Base-by-base conservation (phyloP, 2,113 vertebrate genomes). In the Rhynchopsitta pachyrhyncha region DNA sequence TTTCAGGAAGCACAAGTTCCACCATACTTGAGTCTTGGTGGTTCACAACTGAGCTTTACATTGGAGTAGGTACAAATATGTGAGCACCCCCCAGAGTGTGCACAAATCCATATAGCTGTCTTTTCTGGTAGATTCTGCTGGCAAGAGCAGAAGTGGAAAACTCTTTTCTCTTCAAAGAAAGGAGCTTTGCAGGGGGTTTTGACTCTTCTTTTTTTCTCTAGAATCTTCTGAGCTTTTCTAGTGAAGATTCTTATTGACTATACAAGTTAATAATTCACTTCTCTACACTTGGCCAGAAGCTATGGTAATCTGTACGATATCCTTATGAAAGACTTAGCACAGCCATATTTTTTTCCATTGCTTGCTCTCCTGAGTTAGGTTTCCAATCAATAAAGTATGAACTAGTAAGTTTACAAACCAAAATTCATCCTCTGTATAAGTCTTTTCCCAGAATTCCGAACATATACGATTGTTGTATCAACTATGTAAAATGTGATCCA, bases 111-210 rank as follows among this genome's bases (percentile, higher is more conserved):
- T 25, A 1, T 6, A 35, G 29, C 33, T 52, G 6, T 31, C 27
- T 82, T 39, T 77, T 76, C 39, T 78, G 39, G 55, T 39, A 39
- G 69, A 35, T 42, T 28, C 17, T 75, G 10, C 27, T 57, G 33
- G 50, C 22, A 82, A 57, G n/a, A 88, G 23, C 27, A 62, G 24
- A 77, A 87, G 28, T 67, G 27, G 55, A 85, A 93, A 90, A 47
- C 3, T 27, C 8, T 60, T 74, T 64, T 13, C 13, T 73, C 35
- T 82, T 78, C 35, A n/a, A 52, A 81, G 20, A 28, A 68, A 6
- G 9, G n/a, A 6, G 19, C 41, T 80, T 76, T 68, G n/a, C 27
- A 47, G 27, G 53, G 49, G 28, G 18, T 88, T 90, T 85, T 46
- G 39, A 20, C 3, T 6, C 5, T 0, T 1, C 16, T 44, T 75